A percentile compares a stretch with the other conserved stretches of the same genome.
phyloP scores from a whole-genome alignment of 2,113 vertebrate genomes.

The Calidris pygmaea region DNA sequence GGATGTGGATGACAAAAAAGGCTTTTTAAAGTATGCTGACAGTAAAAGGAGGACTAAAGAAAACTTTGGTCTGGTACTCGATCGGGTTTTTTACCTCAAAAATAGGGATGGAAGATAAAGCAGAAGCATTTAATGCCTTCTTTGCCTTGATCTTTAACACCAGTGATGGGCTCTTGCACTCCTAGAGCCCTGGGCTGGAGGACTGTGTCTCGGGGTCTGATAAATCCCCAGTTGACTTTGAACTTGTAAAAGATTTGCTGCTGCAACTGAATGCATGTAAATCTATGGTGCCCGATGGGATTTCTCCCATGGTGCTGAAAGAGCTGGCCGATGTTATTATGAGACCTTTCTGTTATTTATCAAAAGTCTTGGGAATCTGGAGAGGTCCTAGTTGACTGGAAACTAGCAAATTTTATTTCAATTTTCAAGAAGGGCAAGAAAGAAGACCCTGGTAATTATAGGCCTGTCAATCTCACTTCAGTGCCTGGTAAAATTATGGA shows the following conservation, averaged over 20 bases:
- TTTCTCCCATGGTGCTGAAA: not conserved
- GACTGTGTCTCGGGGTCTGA: not conserved
- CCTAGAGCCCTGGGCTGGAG: not conserved
- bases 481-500: not conserved
- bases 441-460: not conserved
- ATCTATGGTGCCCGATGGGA: not conserved
- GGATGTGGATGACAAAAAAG: not conserved
- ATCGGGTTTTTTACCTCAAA: not conserved
- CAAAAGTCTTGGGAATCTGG: not conserved
- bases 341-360: not conserved
- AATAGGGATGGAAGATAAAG: not conserved
- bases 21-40: not conserved
- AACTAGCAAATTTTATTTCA: not conserved
- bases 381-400: not conserved
- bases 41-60: not conserved
- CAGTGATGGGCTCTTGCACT: not conserved
- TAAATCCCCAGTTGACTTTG: not conserved
- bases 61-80: not conserved
- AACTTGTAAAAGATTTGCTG: not conserved
- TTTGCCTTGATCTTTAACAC: not conserved
- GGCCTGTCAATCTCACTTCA: not conserved
- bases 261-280: not conserved
- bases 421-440: not conserved
- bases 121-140: not conserved
- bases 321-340: not conserved